Evolutionary conservation across 1,140 invertebrate genomes (phyloP), one percentile per base, ranked within the genome.

Genomic region (Brachionus rubens): DNA sequence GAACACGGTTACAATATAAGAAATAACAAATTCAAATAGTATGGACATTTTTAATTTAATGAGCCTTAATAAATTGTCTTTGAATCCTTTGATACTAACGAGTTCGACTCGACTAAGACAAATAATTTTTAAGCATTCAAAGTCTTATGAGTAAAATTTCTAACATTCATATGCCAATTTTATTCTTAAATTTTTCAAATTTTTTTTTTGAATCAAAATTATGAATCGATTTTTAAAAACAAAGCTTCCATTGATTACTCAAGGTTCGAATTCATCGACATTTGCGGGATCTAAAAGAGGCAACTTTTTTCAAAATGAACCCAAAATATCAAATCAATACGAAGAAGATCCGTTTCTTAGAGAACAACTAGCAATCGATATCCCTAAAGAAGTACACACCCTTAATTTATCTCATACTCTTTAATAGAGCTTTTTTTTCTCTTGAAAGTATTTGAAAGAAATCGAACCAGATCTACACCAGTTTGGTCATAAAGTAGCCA

Each of bases 401-500:
- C 67, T 16, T 47, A 67, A 30, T 62, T 21, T 5, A 24, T 65
- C 30, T 43, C 30, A 14, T 21, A 26, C 43, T 10, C 5, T 30
- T 26, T 54, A 4, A 75, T n/a, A 21, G 0, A 5, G 3, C 28
- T 59, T 43, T 28, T 19, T 28, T 76, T 14, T 40, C n/a, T n/a
- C n/a, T n/a, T n/a, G n/a, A n/a, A 30, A 75, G 70, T 41, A 36
- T 41, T 41, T 43, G 16, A 43, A 47, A 41, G 52, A 56, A 33
- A 56, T 87, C 50, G 79, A 83, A 30, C 67, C 77, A 24, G 88
- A 88, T 79, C 80, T 88, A 16, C 75, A 78, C 3, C 78, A 78
- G 72, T 87, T 88, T 84, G 86, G 87, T 21, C 59, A 85, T 3
- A 77, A 86, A 76, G 83, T 87, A 19, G 82, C 82, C 0, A 81